Percentiles rank a stretch among this genome's conserved stretches.
phyloP scores from a whole-genome alignment of 2,113 vertebrate species.

The Nothobranchius furzeri region DNA sequence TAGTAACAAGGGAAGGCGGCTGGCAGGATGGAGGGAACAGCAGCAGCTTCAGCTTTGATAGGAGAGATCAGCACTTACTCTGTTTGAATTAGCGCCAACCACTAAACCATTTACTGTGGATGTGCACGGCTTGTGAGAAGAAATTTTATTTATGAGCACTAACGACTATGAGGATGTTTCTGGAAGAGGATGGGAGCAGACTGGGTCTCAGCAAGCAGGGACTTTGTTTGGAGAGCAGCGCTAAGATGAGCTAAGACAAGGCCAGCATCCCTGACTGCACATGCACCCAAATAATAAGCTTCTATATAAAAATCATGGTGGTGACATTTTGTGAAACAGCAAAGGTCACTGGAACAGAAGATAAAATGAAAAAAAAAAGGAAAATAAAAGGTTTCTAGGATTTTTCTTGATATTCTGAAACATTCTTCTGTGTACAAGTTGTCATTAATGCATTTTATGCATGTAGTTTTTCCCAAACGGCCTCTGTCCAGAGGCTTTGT shows the following conservation, averaged over 20 bases:
- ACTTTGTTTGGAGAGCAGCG: slow-evolving; percentile 21
- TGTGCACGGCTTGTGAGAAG: slow-evolving; percentile 12
- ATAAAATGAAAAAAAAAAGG: too few relatives aligned
- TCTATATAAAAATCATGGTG: too few relatives aligned
- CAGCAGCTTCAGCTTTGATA: slow-evolving; percentile 26
- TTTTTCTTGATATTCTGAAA: too few relatives aligned
- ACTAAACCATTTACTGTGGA: slow-evolving; percentile 16
- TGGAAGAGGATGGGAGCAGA: too few relatives aligned
- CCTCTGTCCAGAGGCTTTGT: too few relatives aligned
- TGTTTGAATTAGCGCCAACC: slow-evolving; percentile 11
- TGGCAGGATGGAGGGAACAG: slow-evolving; percentile 10
- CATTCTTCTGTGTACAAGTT: too few relatives aligned
- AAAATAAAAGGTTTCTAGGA: too few relatives aligned
- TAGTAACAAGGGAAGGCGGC: slow-evolving; percentile 57
- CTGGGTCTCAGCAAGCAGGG: slow-evolving; percentile 2
- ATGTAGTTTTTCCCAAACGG: too few relatives aligned
- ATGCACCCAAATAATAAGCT: neutral
- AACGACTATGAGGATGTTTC: slow-evolving; percentile 2
- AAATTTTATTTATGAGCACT: slow-evolving; percentile 6
- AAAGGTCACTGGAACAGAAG: too few relatives aligned
- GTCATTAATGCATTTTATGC: too few relatives aligned
- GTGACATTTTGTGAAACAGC: too few relatives aligned
- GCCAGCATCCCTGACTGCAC: neutral
- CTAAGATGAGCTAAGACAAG: slow-evolving; percentile 13
- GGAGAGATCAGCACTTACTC: slow-evolving; percentile 3